These are phyloP conservation scores for Vombatus ursinus DNA, from an alignment of 2,113 vertebrate genomes.

Conservation along the genomic window DNA sequence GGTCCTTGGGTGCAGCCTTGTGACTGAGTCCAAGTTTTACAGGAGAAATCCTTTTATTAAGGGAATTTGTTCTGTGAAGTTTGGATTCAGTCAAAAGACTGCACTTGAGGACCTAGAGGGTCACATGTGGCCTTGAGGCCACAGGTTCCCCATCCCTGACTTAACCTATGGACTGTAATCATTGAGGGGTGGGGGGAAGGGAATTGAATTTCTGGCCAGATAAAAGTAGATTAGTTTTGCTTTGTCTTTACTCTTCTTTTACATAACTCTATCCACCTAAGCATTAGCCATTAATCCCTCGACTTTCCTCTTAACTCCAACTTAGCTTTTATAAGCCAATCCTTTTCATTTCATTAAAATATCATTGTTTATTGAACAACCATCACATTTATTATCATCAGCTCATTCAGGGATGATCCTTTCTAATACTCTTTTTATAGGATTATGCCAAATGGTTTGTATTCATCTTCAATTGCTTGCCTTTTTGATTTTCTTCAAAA, in stretches of 20 bases:
- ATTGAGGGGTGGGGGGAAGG: not conserved
- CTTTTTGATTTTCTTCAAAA: not conserved
- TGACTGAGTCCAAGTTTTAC: too few relatives aligned
- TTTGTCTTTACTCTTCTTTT: not conserved
- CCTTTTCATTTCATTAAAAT: not conserved
- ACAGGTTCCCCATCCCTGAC: too few relatives aligned
- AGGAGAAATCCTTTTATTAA: too few relatives aligned
- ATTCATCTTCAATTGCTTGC: not conserved
- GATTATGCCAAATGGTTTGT: not conserved
- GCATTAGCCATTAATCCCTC: not conserved
- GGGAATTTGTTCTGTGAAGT: too few relatives aligned
- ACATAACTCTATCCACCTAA: not conserved
- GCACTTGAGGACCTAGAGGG: too few relatives aligned
- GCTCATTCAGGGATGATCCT: not conserved
- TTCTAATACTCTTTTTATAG: not conserved
- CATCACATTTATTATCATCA: not conserved
- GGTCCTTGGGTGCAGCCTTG: too few relatives aligned
- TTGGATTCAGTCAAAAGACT: too few relatives aligned
- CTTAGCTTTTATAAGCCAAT: not conserved
- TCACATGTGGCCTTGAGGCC: too few relatives aligned
- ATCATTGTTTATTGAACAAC: not conserved
- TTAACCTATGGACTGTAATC: not conserved
- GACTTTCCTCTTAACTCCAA: not conserved
- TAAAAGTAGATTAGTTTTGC: not conserved
- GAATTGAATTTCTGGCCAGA: not conserved